These are phyloP conservation scores for Centropus unirufus DNA, from an alignment of 2,113 vertebrate genomes.

Conservation along the genomic window DNA sequence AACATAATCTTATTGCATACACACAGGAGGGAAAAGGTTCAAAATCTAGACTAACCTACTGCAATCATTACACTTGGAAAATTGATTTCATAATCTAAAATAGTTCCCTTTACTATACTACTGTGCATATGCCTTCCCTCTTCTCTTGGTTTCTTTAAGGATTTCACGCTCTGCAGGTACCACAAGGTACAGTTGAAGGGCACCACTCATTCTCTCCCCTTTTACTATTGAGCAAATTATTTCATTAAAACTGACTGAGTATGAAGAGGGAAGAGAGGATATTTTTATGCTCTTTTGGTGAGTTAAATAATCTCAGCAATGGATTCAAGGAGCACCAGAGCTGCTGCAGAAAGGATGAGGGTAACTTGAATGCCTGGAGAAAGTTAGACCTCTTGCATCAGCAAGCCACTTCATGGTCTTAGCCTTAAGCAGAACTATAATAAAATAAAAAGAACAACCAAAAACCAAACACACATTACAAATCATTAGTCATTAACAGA, in stretches of 20 bases:
- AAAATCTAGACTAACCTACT: not conserved
- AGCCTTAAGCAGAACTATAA: not conserved
- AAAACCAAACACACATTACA: not conserved
- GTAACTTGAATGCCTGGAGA: not conserved
- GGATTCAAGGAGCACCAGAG: not conserved
- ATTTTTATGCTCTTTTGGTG: not conserved
- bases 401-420: not conserved
- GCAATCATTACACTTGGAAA: not conserved
- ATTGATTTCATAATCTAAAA: not conserved
- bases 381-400: not conserved
- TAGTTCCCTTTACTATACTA: not conserved
- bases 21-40: not conserved
- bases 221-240: not conserved
- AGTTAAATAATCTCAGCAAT: not conserved
- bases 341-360: not conserved
- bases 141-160: not conserved
- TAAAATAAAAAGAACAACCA: too few relatives aligned
- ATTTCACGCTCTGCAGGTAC: not conserved
- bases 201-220: not conserved
- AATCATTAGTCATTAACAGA: not conserved
- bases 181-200: fast-evolving
- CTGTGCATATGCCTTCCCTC: not conserved
- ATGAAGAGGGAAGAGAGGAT: not conserved
- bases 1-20: not conserved
- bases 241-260: not conserved